phyloP scores from a whole-genome alignment of 92 coral and sea anemone genomes.

The Parazoanthus darwini region DNA sequence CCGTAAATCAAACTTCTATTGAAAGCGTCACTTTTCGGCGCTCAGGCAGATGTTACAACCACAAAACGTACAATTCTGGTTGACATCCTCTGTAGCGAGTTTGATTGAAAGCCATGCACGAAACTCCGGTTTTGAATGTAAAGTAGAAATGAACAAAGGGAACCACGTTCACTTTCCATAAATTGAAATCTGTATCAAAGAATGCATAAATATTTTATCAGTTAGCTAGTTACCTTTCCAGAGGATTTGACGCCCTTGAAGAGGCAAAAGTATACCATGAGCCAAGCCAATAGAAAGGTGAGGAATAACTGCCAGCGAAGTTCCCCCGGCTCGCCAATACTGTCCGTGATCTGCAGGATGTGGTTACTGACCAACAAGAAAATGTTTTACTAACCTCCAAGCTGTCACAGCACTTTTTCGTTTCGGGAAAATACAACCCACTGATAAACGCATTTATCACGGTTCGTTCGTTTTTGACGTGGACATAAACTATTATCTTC shows the following conservation, averaged over 20 bases:
- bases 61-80: too few species aligned
- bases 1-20: too few species aligned
- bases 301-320: constrained; percentile 77
- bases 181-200: too few species aligned
- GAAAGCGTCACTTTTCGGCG: too few species aligned
- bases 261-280: constrained; percentile 71
- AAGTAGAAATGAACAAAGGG: too few species aligned
- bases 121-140: too few species aligned
- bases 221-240: constrained; percentile 60
- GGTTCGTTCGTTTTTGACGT: not conserved
- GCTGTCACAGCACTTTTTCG: not conserved
- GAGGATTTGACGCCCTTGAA: constrained; percentile 86
- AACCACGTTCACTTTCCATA: too few species aligned
- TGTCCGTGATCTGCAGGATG: constrained; percentile 68
- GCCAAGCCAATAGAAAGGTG: constrained; percentile 67
- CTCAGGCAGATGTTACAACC: too few species aligned
- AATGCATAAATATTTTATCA: not conserved
- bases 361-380: constrained; percentile 44
- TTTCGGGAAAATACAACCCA: not conserved
- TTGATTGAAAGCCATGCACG: too few species aligned
- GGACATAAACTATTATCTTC: not conserved
- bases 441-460: not conserved
- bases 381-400: not conserved
- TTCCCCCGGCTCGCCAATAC: constrained; percentile 60
- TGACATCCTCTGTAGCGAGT: too few species aligned